Percentiles rank a stretch among this genome's conserved stretches.
These are phyloP conservation scores for Eucidaris tribuloides DNA, from an alignment of 35 echinoderm and acorn worm species.

Conservation along the genomic window DNA sequence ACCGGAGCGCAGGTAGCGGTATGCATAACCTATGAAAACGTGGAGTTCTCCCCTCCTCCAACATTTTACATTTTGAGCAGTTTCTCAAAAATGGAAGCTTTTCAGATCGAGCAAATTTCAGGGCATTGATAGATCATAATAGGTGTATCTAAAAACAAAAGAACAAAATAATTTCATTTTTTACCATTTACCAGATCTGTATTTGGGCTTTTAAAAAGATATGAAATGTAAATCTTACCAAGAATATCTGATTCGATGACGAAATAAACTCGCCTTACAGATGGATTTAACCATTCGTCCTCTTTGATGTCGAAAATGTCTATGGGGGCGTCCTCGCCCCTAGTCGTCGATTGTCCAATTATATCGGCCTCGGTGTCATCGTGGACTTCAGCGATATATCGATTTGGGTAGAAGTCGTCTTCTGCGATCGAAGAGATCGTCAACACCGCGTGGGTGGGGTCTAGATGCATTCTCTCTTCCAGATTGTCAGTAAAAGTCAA, in stretches of 20 bases:
- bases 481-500: not conserved
- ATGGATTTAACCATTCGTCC: not conserved
- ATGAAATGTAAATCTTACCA: too few species aligned
- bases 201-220: too few species aligned
- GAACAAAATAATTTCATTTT: too few species aligned
- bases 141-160: too few species aligned
- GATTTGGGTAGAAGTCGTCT: constrained; percentile 1
- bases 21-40: too few species aligned
- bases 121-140: too few species aligned
- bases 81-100: too few species aligned
- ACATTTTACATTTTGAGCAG: too few species aligned
- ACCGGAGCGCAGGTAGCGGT: too few species aligned
- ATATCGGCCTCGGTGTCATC: not conserved
- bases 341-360: not conserved
- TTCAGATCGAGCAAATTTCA: too few species aligned
- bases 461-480: not conserved
- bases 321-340: not conserved
- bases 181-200: too few species aligned
- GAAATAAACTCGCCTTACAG: constrained; percentile 15
- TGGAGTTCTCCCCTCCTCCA: too few species aligned
- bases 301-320: not conserved
- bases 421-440: not conserved
- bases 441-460: not conserved
- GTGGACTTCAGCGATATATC: not conserved
- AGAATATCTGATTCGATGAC: not conserved